Conservation (phyloP, 2,113 vertebrate species). For the Electrona antarctica region DNA sequence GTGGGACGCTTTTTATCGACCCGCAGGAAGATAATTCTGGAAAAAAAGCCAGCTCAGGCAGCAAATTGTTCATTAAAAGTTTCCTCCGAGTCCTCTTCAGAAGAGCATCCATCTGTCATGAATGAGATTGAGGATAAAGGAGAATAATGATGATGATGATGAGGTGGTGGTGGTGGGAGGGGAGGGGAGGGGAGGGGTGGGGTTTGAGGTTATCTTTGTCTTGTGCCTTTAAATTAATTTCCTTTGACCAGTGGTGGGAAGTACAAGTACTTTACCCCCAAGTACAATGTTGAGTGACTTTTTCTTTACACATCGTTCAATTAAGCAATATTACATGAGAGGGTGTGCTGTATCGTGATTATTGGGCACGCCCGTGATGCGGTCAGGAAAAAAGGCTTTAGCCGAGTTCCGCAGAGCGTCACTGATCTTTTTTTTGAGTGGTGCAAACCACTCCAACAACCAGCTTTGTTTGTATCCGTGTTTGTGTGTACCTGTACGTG, state of each 20-base stretch:
- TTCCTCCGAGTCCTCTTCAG: constrained; percentile 67
- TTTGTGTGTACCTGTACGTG: too few species aligned
- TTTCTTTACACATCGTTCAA: too few species aligned
- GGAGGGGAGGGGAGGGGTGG: constrained; percentile 27
- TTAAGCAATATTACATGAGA: too few species aligned
- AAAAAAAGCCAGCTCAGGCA: constrained; percentile 62
- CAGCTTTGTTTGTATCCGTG: too few species aligned
- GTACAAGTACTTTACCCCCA: too few species aligned
- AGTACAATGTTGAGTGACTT: too few species aligned
- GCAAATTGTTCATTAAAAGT: constrained; percentile 78
- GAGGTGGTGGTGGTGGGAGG: constrained; percentile 18
- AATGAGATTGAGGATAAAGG: constrained; percentile 28
- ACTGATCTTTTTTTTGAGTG: too few species aligned
- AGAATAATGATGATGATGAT: constrained; percentile 2
- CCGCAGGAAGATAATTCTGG: constrained; percentile 61
- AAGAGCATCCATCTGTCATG: constrained; percentile 68
- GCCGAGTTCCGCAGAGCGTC: too few species aligned
- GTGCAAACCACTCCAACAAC: too few species aligned
- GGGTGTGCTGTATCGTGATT: too few species aligned
- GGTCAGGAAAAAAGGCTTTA: too few species aligned
- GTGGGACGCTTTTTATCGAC: constrained; percentile 70
- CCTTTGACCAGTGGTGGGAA: constrained; percentile 30
- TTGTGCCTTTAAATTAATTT: constrained; percentile 65
- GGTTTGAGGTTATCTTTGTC: constrained; percentile 49
- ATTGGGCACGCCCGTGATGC: too few species aligned